A percentile compares a stretch with the other conserved stretches of the same genome.
phyloP scores from a whole-genome alignment of 2,113 vertebrate species.

The Tringa solitaria region DNA sequence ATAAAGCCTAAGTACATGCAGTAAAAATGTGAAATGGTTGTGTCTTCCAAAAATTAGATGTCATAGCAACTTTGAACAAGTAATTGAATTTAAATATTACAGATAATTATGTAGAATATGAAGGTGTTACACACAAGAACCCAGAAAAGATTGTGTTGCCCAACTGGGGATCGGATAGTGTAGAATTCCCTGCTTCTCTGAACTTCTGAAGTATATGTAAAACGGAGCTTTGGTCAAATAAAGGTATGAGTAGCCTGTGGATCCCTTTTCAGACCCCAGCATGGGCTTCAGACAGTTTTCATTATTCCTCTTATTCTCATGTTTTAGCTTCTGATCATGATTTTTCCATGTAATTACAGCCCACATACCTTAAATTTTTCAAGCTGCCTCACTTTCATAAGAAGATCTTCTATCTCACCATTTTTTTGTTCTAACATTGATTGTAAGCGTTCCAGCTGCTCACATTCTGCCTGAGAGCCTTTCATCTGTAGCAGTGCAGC shows the following conservation, averaged over 20 bases:
- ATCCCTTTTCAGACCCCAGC: not conserved
- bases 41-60: not conserved
- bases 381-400: conserved; percentile 84
- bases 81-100: not conserved
- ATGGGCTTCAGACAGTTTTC: not conserved
- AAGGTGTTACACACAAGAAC: not conserved
- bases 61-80: not conserved
- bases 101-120: not conserved
- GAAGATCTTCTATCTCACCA: conserved; percentile 87
- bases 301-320: not conserved
- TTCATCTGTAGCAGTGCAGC: conserved; percentile 90
- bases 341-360: not conserved
- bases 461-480: conserved; percentile 85
- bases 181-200: not conserved
- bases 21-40: not conserved
- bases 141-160: not conserved
- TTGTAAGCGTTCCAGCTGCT: conserved; percentile 90
- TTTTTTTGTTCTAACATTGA: conserved; percentile 92
- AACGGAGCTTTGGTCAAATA: not conserved
- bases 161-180: rapidly evolving
- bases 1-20: not conserved
- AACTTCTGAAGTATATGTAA: not conserved
- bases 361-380: conserved; percentile 85
- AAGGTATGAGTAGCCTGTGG: not conserved
- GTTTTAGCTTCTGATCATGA: not conserved